Percentiles rank a stretch among this genome's conserved stretches.
Conservation (phyloP, 2,797 vertebrate species). For the Atherinosoma microstoma region DNA sequence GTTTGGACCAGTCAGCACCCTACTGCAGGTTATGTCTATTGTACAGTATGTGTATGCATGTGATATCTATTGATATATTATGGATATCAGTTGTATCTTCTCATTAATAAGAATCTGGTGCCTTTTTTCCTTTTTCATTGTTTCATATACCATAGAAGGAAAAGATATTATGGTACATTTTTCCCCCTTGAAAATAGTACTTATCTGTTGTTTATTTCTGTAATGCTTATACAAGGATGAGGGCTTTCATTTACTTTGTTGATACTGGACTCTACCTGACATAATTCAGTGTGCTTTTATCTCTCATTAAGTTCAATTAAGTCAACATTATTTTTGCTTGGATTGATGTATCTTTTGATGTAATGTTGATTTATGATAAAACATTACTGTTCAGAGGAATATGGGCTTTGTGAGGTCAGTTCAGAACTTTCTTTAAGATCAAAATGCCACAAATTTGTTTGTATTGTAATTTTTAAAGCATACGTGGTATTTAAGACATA, state of each 20-base stretch:
- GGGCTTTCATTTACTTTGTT: slow-evolving; percentile 56
- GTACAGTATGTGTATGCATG: too few relatives aligned
- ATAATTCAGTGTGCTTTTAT: slow-evolving; percentile 45
- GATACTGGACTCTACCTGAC: slow-evolving; percentile 48
- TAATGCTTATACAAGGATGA: slow-evolving; percentile 36
- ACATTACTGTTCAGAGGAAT: slow-evolving; percentile 12
- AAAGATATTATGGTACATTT: slow-evolving; percentile 4
- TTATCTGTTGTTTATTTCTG: slow-evolving; percentile 27
- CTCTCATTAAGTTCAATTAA: slow-evolving; percentile 60
- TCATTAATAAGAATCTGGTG: neutral
- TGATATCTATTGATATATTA: neutral
- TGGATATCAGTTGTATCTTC: neutral
- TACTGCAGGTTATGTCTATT: neutral
- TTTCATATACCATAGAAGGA: slow-evolving; percentile 39
- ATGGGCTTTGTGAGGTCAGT: slow-evolving; percentile 12
- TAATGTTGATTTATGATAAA: slow-evolving; percentile 40
- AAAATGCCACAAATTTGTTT: neutral
- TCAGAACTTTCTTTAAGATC: neutral
- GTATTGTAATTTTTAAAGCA: neutral
- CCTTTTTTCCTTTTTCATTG: neutral
- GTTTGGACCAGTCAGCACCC: neutral
- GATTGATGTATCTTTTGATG: slow-evolving; percentile 23
- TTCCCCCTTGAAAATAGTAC: slow-evolving; percentile 12
- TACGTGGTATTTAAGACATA: neutral
- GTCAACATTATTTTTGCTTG: slow-evolving; percentile 34